phyloP scores from a whole-genome alignment of 2,113 vertebrate genomes.

The Bos indicus region DNA sequence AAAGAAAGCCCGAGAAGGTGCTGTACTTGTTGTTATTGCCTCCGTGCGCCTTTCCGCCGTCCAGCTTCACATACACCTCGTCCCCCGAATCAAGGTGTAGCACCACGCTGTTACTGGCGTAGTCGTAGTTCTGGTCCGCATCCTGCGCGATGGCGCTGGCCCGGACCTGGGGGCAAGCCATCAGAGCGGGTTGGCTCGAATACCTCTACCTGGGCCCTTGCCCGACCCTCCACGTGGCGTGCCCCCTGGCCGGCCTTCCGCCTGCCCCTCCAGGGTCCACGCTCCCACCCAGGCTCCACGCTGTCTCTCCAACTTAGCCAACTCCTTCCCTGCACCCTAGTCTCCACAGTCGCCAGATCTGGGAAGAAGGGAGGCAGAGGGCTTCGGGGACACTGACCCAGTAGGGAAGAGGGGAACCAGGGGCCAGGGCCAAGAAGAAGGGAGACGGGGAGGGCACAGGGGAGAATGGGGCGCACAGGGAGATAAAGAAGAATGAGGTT shows the following conservation, averaged over 20 bases:
- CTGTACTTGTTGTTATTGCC: conserved; percentile 98
- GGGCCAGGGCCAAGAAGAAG: not conserved
- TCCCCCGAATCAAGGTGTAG: conserved; percentile 94
- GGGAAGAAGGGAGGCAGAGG: rapidly evolving
- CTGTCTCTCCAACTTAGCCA: not conserved
- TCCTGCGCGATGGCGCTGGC: conserved; percentile 96
- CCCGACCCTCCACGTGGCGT: not conserved
- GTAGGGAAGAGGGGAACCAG: not conserved
- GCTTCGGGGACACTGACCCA: not conserved
- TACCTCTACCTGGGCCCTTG: not conserved
- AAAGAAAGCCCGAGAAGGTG: conserved; percentile 97
- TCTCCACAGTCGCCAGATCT: not conserved
- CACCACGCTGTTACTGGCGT: conserved; percentile 95
- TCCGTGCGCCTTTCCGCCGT: conserved; percentile 94
- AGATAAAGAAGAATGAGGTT: not conserved
- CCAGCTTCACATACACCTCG: conserved; percentile 95
- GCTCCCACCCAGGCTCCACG: not conserved
- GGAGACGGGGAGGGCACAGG: not conserved
- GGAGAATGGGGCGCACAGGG: not conserved
- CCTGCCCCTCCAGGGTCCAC: not conserved
- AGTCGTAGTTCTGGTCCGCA: conserved; percentile 96
- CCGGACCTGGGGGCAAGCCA: conserved; percentile 82
- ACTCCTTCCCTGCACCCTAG: not conserved
- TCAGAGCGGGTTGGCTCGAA: not conserved
- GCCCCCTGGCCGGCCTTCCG: not conserved